Evolutionary conservation across 2,113 vertebrate genomes (phyloP), one percentile per base, ranked within the genome.

Genomic region (Leptodactylus fuscus): DNA sequence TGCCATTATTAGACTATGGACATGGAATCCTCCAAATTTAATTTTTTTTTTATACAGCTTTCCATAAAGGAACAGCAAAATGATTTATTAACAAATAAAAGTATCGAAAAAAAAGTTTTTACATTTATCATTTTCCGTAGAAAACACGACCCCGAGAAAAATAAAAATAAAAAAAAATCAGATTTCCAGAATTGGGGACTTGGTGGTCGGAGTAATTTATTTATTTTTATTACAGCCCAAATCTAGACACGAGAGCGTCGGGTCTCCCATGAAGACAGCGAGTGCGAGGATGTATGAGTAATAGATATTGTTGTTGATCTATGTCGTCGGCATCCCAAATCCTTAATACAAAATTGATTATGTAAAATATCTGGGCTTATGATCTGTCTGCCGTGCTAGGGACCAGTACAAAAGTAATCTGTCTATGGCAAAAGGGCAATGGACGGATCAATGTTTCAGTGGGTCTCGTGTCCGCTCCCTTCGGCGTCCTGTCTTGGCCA

Each of bases 61-160:
- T 69, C 65, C 3, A 38, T 38, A 22, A 78, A 69, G 34, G 90
- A 89, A 94, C 92, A 91, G 88, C 89, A 92, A 92, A 91, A 92
- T 94, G 93, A 98, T 98, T 96, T 98, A 96, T 96, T 96, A 97
- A 94, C 94, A 96, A 97, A 97, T 97, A 94, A 94, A 94, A 95
- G 96, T 94, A 97, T 98, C 97, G 96, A 91, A 93, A 92, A 27
- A 29, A 29, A 95, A 95, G 95, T 96, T 95, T 97, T 96, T 94
- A 96, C 97, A 97, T 98, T 98, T 98, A 96, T 99, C 98, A 97
- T 97, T 96, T 95, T 95, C 94, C 94, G 89, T 90, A 90, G 15
- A 94, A 97, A 95, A 95, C 95, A 91, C 93, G 94, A 93, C 93
- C 93, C 91, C 93, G 88, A 91, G 92, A 92, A 44, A n/a, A 94